Evolutionary conservation across 2,113 vertebrate species (phyloP), one percentile per base, ranked within the genome.

Genomic region (Ascaphus truei): DNA sequence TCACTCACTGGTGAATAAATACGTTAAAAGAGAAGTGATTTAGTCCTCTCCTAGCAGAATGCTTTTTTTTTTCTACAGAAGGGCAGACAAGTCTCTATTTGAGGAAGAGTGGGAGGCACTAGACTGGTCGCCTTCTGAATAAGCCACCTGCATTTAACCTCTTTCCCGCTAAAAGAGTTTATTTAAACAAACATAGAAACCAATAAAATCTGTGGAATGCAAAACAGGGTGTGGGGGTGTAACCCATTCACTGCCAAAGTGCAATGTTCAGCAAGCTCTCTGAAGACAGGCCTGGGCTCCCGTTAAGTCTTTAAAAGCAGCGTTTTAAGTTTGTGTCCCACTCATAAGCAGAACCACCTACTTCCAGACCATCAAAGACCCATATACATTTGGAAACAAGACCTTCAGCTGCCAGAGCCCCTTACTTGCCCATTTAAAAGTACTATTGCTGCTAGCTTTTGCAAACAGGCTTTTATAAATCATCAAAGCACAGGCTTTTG

Each of bases 121-220:
- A 18, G 13, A 25, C 33, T 47, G 22, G 18, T 13, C 20, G 30
- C 13, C 23, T 23, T 68, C 39, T 36, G n/a, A 56, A 26, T 47
- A 57, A 58, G 26, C n/a, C n/a, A n/a, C 7, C 31, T 11, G 20
- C 3, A 58, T 68, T 58, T 68, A 68, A 58, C 55, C 20, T 39
- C 16, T 30, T 47, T 47, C 30, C 27, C 47, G 27, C 51, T 27
- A 43, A 36, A 59, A 36, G n/a, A 36, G 8, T 12, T 5, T 6
- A 68, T 58, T 58, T 11, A 58, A 36, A 48, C 65, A 39, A 66
- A 55, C 20, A 31, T 11, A 48, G 41, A 68, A 68, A 50, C 39
- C 39, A 58, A 57, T 48, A 30, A 36, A 36, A 57, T 47, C 13
- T 57, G 13, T 15, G 53, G 55, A 68, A 58, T 58, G 55, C 16